Conservation (phyloP, 2,113 vertebrate species). For the Engystomops pustulosus region DNA sequence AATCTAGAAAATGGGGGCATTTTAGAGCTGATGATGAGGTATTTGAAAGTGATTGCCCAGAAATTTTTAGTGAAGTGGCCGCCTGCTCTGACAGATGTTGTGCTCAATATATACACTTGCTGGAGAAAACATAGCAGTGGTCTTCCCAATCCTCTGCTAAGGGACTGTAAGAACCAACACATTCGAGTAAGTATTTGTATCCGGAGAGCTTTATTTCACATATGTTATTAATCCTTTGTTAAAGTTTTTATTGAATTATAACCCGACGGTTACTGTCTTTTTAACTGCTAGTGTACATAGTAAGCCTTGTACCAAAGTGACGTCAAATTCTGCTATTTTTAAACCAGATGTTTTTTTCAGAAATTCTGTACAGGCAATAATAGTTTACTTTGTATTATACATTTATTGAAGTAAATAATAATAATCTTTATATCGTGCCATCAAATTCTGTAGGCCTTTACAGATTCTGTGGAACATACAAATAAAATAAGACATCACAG, state of each 20-base stretch:
- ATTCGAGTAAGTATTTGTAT: constrained; percentile 77
- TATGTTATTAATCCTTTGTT: not conserved
- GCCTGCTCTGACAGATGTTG: constrained; percentile 81
- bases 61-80: constrained; percentile 91
- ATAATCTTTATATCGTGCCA: too few species aligned
- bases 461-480: too few species aligned
- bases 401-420: too few species aligned
- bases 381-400: too few species aligned
- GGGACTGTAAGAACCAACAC: constrained; percentile 88
- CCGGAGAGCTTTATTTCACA: not conserved
- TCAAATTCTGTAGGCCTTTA: too few species aligned
- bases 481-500: too few species aligned
- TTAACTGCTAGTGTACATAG: not conserved
- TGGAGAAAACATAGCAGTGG: constrained; percentile 93
- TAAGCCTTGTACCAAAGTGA: not conserved
- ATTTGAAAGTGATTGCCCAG: constrained; percentile 88
- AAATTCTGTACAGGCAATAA: too few species aligned
- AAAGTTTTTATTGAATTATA: not conserved
- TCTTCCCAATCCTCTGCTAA: constrained; percentile 89
- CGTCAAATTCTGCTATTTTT: too few species aligned
- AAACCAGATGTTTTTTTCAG: too few species aligned
- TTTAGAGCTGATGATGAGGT: constrained; percentile 92
- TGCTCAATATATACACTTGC: constrained; percentile 84
- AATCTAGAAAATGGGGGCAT: constrained; percentile 90
- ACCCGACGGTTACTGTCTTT: not conserved